Evolutionary conservation across 2,888 invertebrate genomes (phyloP), one percentile per base, ranked within the genome.

Genomic region (Polydrusus cervinus): DNA sequence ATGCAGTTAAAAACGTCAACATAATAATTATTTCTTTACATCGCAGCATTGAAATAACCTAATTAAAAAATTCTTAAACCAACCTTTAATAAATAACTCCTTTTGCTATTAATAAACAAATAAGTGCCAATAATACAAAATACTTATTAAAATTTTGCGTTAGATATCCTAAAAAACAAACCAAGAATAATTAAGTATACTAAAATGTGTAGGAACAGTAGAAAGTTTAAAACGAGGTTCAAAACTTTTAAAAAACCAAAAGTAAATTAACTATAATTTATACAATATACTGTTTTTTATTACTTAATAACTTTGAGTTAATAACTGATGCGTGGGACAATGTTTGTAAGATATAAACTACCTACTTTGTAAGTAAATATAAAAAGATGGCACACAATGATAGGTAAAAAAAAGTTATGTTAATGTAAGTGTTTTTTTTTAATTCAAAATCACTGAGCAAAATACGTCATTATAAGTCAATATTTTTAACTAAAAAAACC

Each of bases 401-500:
- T 25, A 25, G 25, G 25, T 25, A 5, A 25, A 55, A 34, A 34
- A 34, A 34, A 34, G 34, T 34, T 57, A n/a, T 57, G n/a, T n/a
- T n/a, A n/a, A n/a, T n/a, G n/a, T n/a, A n/a, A n/a, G n/a, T n/a
- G n/a, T n/a, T n/a, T 14, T 38, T 57, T 57, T 38, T 14, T 9
- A 34, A 9, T 57, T 57, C 5, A 57, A 34, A 57, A 57, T 57
- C 3, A 2, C 14, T 38, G 30, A 30, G 34, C 34, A 8, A n/a
- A n/a, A n/a, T n/a, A n/a, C n/a, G n/a, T n/a, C n/a, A n/a, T n/a
- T n/a, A n/a, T n/a, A n/a, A n/a, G n/a, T n/a, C n/a, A n/a, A n/a
- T n/a, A n/a, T 55, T 34, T 55, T 34, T 34, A n/a, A 30, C 8
- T 38, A 0, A 57, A 57, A 57, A 57, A 45, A 72, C 72, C 57